These are phyloP conservation scores for Dipodomys merriami DNA, from an alignment of 2,113 vertebrate species.

Conservation along the genomic window DNA sequence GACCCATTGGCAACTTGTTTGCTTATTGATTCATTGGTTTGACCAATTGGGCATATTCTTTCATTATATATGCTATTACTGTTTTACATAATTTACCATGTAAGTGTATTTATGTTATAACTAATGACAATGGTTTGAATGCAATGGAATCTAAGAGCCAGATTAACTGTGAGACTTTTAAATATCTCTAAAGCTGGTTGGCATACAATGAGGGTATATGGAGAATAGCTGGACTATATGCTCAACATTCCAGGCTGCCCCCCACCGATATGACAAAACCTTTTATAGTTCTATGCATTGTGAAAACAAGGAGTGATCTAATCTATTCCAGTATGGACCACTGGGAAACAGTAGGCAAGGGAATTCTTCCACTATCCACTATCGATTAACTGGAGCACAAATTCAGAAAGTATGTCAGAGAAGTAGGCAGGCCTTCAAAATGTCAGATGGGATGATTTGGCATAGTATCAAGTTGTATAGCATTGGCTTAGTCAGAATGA, in stretches of 20 bases:
- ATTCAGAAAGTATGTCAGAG: background rate
- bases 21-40: background rate
- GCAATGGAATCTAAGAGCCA: background rate
- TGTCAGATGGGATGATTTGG: background rate
- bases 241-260: background rate
- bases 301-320: background rate
- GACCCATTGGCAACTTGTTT: background rate
- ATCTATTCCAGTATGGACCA: background rate
- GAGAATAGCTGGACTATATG: background rate
- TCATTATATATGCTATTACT: slow-evolving; percentile 13
- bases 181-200: background rate
- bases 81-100: background rate
- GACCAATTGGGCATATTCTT: background rate
- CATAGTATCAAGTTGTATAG: too few relatives aligned
- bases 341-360: background rate
- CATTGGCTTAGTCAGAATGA: too few relatives aligned
- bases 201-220: background rate
- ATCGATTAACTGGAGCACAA: background rate
- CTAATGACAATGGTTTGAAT: background rate
- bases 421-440: background rate
- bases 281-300: background rate
- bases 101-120: background rate
- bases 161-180: background rate
- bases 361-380: background rate
- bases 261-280: background rate